Percentiles rank a stretch among this genome's conserved stretches.
These are phyloP conservation scores for Megaleporinus macrocephalus DNA, from an alignment of 2,113 vertebrate species.

Conservation along the genomic window DNA sequence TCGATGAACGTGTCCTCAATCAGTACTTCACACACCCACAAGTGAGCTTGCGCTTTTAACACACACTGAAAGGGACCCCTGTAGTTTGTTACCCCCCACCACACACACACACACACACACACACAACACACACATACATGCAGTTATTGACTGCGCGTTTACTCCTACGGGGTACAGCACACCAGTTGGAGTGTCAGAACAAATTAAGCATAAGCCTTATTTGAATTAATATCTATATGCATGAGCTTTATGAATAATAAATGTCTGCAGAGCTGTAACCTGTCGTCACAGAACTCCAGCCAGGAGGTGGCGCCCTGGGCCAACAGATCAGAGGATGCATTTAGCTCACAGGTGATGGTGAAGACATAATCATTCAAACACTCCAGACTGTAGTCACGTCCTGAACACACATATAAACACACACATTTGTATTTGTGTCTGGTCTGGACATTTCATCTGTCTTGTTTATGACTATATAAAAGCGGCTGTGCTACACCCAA, in stretches of 20 bases:
- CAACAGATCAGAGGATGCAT: not conserved
- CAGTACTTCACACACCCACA: not conserved
- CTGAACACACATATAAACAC: slow-evolving; percentile 35
- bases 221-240: slow-evolving; percentile 1
- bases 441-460: no score
- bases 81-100: not conserved
- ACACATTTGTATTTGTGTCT: not conserved
- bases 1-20: slow-evolving; percentile 18
- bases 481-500: no score
- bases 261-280: not conserved
- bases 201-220: not conserved
- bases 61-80: not conserved
- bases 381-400: slow-evolving; percentile 12
- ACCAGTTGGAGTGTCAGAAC: not conserved
- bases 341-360: slow-evolving; percentile 68
- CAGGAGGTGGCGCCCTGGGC: slow-evolving; percentile 41
- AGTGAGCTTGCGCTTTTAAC: not conserved
- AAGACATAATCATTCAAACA: slow-evolving; percentile 69
- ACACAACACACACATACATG: no score
- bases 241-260: not conserved
- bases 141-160: not conserved
- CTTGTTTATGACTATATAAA: no score
- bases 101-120: not conserved
- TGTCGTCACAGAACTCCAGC: slow-evolving; percentile 36
- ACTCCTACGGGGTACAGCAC: not conserved